phyloP scores from a whole-genome alignment of 1,140 invertebrate genomes.

The Phymastichus coffea region DNA sequence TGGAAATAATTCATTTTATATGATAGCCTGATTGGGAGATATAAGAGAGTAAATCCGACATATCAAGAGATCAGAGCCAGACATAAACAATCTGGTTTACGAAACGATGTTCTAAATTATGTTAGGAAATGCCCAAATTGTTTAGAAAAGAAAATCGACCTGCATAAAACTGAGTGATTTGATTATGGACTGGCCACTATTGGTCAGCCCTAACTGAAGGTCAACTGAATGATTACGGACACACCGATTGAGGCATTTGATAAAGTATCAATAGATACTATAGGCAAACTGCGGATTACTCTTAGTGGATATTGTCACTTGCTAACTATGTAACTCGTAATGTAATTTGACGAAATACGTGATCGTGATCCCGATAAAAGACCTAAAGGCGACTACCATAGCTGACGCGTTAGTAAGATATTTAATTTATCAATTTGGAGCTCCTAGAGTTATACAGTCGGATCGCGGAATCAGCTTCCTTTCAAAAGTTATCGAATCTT shows the following conservation, averaged over 20 bases:
- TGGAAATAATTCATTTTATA: too few relatives aligned
- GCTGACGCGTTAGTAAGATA: slow-evolving; percentile 2
- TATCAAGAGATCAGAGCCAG: too few relatives aligned
- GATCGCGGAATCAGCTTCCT: slow-evolving; percentile 4
- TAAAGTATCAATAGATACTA: too few relatives aligned
- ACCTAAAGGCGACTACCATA: neutral
- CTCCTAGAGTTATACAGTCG: slow-evolving; percentile 9
- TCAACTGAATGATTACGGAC: slow-evolving; percentile 11
- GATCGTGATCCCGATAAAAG: slow-evolving; percentile 1
- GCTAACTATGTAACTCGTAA: slow-evolving; percentile 3
- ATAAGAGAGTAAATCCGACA: too few relatives aligned
- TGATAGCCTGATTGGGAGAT: too few relatives aligned
- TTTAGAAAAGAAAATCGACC: slow-evolving; percentile 1
- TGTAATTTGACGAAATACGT: neutral
- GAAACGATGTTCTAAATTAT: too few relatives aligned
- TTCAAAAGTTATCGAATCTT: neutral
- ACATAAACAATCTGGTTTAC: too few relatives aligned
- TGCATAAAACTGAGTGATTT: neutral
- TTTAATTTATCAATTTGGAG: too few relatives aligned
- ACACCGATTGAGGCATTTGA: neutral
- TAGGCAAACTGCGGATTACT: neutral
- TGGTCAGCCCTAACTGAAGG: too few relatives aligned
- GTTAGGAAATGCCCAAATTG: too few relatives aligned
- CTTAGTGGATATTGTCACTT: slow-evolving; percentile 4
- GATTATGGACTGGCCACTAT: too few relatives aligned